Percentiles rank a stretch among this genome's conserved stretches.
phyloP scores from a whole-genome alignment of 2,113 vertebrate genomes.

The Castor canadensis region DNA sequence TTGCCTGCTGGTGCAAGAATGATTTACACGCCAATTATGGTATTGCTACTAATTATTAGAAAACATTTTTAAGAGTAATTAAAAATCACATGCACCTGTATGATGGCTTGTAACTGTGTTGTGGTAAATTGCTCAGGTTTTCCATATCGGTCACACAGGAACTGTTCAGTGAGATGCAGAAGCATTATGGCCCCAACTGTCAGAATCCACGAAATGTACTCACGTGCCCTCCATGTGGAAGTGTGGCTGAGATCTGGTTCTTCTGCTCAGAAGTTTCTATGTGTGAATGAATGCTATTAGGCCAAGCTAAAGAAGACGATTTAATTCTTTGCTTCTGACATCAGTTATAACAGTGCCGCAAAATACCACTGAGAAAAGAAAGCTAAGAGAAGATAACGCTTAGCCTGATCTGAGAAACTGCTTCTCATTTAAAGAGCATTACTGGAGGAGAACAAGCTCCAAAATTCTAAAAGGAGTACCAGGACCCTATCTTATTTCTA shows the following conservation, averaged over 20 bases:
- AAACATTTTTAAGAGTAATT: conserved; percentile 78
- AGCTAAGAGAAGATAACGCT: neutral
- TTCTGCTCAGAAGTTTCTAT: neutral
- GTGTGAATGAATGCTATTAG: neutral
- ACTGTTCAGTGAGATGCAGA: neutral
- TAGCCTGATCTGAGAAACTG: neutral
- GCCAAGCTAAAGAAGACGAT: neutral
- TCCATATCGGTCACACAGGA: conserved; percentile 64
- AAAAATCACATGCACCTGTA: conserved; percentile 74
- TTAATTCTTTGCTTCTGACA: neutral
- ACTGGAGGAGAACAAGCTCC: neutral
- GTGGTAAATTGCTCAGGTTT: conserved; percentile 66
- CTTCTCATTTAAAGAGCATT: neutral
- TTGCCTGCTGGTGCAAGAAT: conserved; percentile 73
- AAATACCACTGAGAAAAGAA: neutral
- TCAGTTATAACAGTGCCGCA: neutral
- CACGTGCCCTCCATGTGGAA: neutral
- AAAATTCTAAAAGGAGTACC: neutral
- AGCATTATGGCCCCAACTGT: neutral
- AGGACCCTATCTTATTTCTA: neutral
- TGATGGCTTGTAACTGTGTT: conserved; percentile 50
- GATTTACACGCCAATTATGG: conserved; percentile 75
- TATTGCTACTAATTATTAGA: conserved; percentile 80
- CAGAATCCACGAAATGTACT: conserved; percentile 3
- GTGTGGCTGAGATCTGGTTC: neutral